Conservation (phyloP, 2,113 vertebrate species). For the Gopherus flavomarginatus region DNA sequence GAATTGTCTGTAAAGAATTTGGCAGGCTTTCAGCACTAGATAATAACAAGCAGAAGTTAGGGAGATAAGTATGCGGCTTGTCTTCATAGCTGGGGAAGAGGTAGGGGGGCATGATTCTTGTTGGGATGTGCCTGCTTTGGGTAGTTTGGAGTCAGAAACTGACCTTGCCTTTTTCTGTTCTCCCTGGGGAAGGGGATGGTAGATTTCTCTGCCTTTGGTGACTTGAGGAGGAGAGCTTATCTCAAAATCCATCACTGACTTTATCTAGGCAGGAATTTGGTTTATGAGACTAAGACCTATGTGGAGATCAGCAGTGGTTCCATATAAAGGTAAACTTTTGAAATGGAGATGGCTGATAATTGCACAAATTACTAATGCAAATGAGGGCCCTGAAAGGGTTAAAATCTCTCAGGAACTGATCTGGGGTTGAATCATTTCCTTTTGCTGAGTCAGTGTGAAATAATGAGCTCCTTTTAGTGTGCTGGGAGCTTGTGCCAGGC, state of each 20-base stretch:
- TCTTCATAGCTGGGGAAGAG: neutral
- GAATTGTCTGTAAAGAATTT: neutral
- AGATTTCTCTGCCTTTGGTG: neutral
- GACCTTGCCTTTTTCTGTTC: neutral
- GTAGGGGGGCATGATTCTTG: neutral
- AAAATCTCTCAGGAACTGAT: conserved; percentile 60
- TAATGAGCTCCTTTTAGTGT: conserved; percentile 57
- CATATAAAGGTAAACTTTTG: rapidly evolving
- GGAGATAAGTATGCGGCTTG: neutral
- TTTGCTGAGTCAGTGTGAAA: conserved; percentile 64
- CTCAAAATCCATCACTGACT: neutral
- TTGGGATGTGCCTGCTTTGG: rapidly evolving
- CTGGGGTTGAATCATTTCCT: conserved; percentile 73
- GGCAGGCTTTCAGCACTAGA: neutral
- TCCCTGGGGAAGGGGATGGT: neutral
- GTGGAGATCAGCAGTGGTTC: neutral
- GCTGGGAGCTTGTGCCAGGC: conserved; percentile 36
- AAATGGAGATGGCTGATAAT: neutral
- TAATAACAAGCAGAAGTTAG: neutral
- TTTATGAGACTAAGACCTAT: neutral
- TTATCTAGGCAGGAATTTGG: neutral
- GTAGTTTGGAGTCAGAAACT: neutral
- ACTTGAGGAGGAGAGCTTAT: neutral
- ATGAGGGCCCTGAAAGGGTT: conserved; percentile 12
- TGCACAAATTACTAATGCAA: neutral